Base-by-base conservation (phyloP, 1,140 invertebrate species). In the Brachystomella parvula region DNA sequence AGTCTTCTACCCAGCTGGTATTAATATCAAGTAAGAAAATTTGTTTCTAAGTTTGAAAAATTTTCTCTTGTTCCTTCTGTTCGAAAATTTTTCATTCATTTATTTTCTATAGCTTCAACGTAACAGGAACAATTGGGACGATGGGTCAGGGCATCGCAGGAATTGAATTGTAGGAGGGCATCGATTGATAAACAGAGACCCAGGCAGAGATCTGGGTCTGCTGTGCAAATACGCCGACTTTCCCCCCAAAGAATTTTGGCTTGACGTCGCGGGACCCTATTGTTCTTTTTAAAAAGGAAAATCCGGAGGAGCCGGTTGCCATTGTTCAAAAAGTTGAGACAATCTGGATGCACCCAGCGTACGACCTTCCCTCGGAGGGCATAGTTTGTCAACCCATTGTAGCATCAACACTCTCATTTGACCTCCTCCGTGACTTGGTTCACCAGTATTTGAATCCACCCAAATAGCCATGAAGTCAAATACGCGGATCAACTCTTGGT, bases 51-150 rank as follows among this genome's bases (percentile, higher is more conserved):
- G n/a, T n/a, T n/a, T n/a, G n/a, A n/a, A n/a, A n/a, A n/a, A n/a
- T n/a, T n/a, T n/a, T n/a, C n/a, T n/a, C n/a, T n/a, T n/a, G n/a
- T n/a, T n/a, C n/a, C n/a, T n/a, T n/a, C n/a, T n/a, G n/a, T n/a
- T n/a, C n/a, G n/a, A n/a, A n/a, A n/a, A n/a, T n/a, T n/a, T n/a
- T n/a, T n/a, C n/a, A n/a, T n/a, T n/a, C n/a, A n/a, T n/a, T n/a
- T n/a, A n/a, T n/a, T n/a, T n/a, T n/a, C n/a, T n/a, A n/a, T n/a
- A 53, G 49, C 49, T 53, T 53, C 49, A 53, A 53, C 24, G 12
- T 53, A 24, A 53, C 12, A 26, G 49, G 49, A 26, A 53, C 49
- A 15, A 53, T 53, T 53, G 49, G 49, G 49, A 53, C 12, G 21
- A 15, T 53, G 9, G 49, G 49, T 24, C 49, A 53, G 21, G 49